Base-by-base conservation (phyloP, 2,113 vertebrate genomes). In the Dicentrarchus labrax region DNA sequence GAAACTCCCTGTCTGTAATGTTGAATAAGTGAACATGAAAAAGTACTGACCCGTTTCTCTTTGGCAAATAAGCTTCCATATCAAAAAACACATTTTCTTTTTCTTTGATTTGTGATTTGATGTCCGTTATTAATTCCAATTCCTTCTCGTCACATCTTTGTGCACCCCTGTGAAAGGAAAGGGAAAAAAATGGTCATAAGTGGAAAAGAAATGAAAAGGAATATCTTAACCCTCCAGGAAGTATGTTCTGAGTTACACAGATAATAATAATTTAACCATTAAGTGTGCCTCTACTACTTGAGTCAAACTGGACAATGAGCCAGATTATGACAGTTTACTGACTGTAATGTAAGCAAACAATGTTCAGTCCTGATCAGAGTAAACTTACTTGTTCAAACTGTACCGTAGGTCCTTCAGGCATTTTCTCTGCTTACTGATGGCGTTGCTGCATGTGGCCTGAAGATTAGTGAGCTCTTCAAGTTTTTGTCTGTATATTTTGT, bases 51-150 rank as follows among this genome's bases (percentile, higher is more conserved):
- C 98, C 97, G 0, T 99, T 99, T 88, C 94, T 99, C 95, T 99
- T 99, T n/a, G 98, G 98, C 91, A 99, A 94, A 92, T 99, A 99
- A 22, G 98, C 97, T 89, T 99, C 98, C 98, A 99, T 99, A 89
- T 99, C 97, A 30, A 99, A 99, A 95, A 99, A 99, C 39, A 96
- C 80, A 87, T 98, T 96, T 80, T 98, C 97, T 72, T 96, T 96
- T 21, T 99, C 98, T 95, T 98, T 99, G 87, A 99, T 97, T 92
- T 95, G 96, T 50, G 89, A 66, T 22, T 94, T 94, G 80, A 99
- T 96, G 88, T 97, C 95, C 51, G 95, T 93, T 50, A 98, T 84
- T 17, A 96, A 85, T 51, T 95, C 93, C 1, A 88, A 83, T 65
- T 98, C 97, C 66, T 96, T 96, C 21, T 85, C 93, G 11, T 94